These are phyloP conservation scores for Troglohyphantes excavatus DNA, from an alignment of 2,888 invertebrate species.

Conservation along the genomic window DNA sequence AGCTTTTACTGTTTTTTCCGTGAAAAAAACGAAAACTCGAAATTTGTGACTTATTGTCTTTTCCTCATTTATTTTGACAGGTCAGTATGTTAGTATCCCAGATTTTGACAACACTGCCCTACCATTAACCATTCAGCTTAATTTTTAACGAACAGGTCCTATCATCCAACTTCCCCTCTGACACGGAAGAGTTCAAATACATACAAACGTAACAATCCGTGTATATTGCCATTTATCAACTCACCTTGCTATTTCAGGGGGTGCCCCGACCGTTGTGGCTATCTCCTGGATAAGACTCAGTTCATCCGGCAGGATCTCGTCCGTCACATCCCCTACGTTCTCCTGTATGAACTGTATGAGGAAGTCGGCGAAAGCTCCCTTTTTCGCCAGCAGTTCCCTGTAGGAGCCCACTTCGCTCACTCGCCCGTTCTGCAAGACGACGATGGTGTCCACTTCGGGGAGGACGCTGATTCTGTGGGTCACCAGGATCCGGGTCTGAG, in stretches of 20 bases:
- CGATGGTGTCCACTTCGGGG: constrained; percentile 93
- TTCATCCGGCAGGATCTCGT: constrained; percentile 71
- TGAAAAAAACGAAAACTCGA: too few species aligned
- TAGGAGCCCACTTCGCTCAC: constrained; percentile 95
- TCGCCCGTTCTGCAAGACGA: constrained; percentile 93
- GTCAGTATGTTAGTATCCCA: too few species aligned
- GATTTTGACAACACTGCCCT: too few species aligned
- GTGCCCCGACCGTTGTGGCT: constrained; percentile 69
- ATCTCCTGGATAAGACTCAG: constrained; percentile 72
- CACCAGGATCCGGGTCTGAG: constrained; percentile 92
- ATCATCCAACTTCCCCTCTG: too few species aligned
- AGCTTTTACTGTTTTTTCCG: too few species aligned
- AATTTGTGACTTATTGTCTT: too few species aligned
- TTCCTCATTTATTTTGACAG: too few species aligned
- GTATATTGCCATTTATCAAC: background rate
- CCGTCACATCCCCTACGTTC: constrained; percentile 82
- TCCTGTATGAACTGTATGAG: constrained; percentile 84
- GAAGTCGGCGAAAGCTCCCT: constrained; percentile 85
- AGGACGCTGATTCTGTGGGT: constrained; percentile 97
- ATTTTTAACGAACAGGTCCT: too few species aligned
- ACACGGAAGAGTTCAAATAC: too few species aligned
- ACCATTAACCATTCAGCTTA: too few species aligned
- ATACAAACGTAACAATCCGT: too few species aligned
- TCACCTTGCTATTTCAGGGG: constrained; percentile 67
- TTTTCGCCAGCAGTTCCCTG: constrained; percentile 91